A percentile compares a stretch with the other conserved stretches of the same genome.
Evolutionary conservation across 2,888 invertebrate species (phyloP).

Genomic region (Stenodema calcarata): DNA sequence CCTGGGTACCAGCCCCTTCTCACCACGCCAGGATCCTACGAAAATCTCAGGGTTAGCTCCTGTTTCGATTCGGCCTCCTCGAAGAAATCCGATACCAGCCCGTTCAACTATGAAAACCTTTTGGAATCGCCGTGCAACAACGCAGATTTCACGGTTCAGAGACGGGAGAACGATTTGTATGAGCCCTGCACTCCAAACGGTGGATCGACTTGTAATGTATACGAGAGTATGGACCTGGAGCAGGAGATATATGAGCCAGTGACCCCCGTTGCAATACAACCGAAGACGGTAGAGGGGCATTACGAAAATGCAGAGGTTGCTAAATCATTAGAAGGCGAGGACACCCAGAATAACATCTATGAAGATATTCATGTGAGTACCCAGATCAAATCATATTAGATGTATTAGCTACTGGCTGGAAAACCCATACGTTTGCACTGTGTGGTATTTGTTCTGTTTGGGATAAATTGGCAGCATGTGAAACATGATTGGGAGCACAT

Average conservation of each 20-base stretch:
- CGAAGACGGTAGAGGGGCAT: not conserved
- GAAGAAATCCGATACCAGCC: conserved; percentile 45
- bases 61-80: conserved; percentile 44
- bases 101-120: conserved; percentile 51
- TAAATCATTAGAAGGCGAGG: not conserved
- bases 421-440: too few relatives aligned
- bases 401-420: not conserved
- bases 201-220: conserved; percentile 10
- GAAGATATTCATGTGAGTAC: conserved; percentile 64
- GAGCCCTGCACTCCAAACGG: conserved; percentile 43
- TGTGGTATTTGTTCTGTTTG: too few relatives aligned
- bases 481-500: too few relatives aligned
- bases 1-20: conserved; percentile 52
- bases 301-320: conserved; percentile 50
- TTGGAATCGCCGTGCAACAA: conserved; percentile 49
- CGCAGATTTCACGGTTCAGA: conserved; percentile 46
- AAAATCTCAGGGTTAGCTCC: conserved; percentile 45
- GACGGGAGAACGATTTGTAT: conserved; percentile 53
- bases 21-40: conserved; percentile 49
- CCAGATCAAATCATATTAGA: not conserved
- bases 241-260: conserved; percentile 49
- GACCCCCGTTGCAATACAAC: not conserved
- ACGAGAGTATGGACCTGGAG: conserved; percentile 51
- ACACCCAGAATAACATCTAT: conserved; percentile 64
- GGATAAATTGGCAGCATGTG: too few relatives aligned